Evolutionary conservation across 92 coral and sea anemone genomes (phyloP).

Genomic region (Epizoanthus stellaris): DNA sequence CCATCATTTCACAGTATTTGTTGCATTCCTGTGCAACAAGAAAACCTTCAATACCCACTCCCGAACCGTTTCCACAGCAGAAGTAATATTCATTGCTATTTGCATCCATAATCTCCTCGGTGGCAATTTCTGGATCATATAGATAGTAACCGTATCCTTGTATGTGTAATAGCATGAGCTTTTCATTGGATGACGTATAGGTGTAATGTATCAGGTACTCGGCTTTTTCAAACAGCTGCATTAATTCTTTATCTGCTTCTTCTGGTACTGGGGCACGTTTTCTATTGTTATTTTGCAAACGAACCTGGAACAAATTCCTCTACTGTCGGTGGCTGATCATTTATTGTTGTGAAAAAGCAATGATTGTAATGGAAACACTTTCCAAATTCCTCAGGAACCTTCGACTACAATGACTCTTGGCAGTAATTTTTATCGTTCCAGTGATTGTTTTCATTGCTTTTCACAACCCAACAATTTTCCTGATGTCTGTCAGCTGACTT

Average conservation of each 20-base stretch:
- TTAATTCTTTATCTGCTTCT: conserved; percentile 48
- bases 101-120: conserved; percentile 57
- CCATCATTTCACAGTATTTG: too few species aligned
- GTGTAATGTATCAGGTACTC: conserved; percentile 68
- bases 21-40: too few species aligned
- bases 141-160: conserved; percentile 63
- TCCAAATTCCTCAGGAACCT: conserved; percentile 59
- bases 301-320: conserved; percentile 71
- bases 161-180: conserved; percentile 65
- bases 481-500: conserved; percentile 13
- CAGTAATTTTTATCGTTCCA: conserved; percentile 33
- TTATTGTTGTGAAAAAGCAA: conserved; percentile 55
- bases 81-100: conserved; percentile 49
- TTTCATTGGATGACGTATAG: conserved; percentile 40
- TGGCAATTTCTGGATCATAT: conserved; percentile 76
- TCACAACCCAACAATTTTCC: conserved; percentile 62
- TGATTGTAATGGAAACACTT: conserved; percentile 65
- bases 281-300: conserved; percentile 73
- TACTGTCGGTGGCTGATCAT: conserved; percentile 64
- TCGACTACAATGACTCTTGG: conserved; percentile 49
- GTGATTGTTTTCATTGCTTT: conserved; percentile 54
- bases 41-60: background rate
- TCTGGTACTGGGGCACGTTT: conserved; percentile 41
- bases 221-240: conserved; percentile 57
- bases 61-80: background rate